Percentiles rank a stretch among this genome's conserved stretches.
Conservation (phyloP, 1,140 invertebrate species). For the Diachasma alloeum region DNA sequence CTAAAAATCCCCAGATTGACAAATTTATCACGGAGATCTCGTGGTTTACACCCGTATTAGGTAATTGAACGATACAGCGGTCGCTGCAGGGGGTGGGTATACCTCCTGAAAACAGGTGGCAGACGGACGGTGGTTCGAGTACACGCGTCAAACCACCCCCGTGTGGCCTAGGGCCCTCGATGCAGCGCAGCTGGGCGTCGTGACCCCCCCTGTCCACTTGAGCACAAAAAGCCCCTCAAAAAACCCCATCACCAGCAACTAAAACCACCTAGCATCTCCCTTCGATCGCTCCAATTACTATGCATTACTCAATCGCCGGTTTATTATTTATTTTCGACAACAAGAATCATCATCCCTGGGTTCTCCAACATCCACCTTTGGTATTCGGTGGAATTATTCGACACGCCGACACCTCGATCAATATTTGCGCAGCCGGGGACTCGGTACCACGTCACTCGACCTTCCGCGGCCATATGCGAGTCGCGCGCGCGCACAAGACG, state of each 20-base stretch:
- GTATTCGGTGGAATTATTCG: constrained; percentile 59
- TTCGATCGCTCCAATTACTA: too few relatives aligned
- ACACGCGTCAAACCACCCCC: constrained; percentile 37
- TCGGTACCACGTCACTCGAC: constrained; percentile 56
- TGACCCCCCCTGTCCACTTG: constrained; percentile 12
- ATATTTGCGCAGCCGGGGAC: constrained; percentile 61
- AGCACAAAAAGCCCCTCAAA: not conserved
- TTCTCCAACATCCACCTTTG: constrained; percentile 26
- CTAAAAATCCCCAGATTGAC: not conserved
- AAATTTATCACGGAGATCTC: constrained; percentile 17
- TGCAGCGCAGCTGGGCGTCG: constrained; percentile 37
- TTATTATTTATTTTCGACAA: not conserved
- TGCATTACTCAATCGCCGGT: not conserved
- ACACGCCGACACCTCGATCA: constrained; percentile 58
- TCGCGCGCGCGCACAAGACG: constrained; percentile 17
- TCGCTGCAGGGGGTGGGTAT: not conserved
- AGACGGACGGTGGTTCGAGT: constrained; percentile 30
- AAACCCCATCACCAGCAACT: not conserved
- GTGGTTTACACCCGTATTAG: constrained; percentile 24
- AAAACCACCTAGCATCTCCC: too few relatives aligned
- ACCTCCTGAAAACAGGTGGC: constrained; percentile 33
- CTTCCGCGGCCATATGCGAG: constrained; percentile 56
- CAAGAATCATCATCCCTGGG: not conserved
- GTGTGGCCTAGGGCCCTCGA: constrained; percentile 22
- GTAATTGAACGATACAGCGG: constrained; percentile 31